These are phyloP conservation scores for Agrochola circellaris DNA, from an alignment of 2,888 invertebrate genomes.

Conservation along the genomic window DNA sequence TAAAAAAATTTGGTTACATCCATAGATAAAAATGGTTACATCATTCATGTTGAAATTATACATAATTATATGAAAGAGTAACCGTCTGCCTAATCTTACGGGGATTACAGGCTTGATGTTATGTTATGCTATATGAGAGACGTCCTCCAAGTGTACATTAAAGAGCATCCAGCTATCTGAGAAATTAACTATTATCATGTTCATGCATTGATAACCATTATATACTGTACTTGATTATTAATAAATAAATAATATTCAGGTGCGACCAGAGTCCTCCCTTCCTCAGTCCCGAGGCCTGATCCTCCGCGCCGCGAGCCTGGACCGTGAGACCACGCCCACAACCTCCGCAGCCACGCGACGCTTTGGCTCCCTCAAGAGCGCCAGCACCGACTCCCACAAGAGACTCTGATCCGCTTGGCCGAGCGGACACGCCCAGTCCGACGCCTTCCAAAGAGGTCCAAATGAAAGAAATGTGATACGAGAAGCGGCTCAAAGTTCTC, in stretches of 20 bases:
- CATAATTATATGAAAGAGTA: neutral
- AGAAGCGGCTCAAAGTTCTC: conserved; percentile 62
- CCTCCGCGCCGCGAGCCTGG: conserved; percentile 87
- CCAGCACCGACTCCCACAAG: conserved; percentile 86
- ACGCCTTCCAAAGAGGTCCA: conserved; percentile 64
- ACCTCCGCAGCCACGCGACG: conserved; percentile 76
- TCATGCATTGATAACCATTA: neutral
- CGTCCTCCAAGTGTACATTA: neutral
- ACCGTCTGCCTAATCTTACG: no score
- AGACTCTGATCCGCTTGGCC: conserved; percentile 87
- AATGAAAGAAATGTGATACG: conserved; percentile 62
- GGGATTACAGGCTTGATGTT: no score
- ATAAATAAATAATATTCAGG: conserved; percentile 64
- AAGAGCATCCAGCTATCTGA: neutral
- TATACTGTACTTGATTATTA: neutral
- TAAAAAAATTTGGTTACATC: no score
- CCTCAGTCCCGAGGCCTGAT: conserved; percentile 85
- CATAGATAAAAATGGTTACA: neutral
- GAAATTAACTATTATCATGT: neutral
- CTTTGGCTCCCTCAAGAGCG: conserved; percentile 85
- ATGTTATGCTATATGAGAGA: neutral
- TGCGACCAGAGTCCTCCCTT: conserved; percentile 75
- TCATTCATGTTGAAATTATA: neutral
- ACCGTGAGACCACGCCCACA: conserved; percentile 80
- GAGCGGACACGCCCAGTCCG: conserved; percentile 75